Percentiles rank a stretch among this genome's conserved stretches.
These are phyloP conservation scores for Lepus europaeus DNA, from an alignment of 2,113 vertebrate species.

Conservation along the genomic window DNA sequence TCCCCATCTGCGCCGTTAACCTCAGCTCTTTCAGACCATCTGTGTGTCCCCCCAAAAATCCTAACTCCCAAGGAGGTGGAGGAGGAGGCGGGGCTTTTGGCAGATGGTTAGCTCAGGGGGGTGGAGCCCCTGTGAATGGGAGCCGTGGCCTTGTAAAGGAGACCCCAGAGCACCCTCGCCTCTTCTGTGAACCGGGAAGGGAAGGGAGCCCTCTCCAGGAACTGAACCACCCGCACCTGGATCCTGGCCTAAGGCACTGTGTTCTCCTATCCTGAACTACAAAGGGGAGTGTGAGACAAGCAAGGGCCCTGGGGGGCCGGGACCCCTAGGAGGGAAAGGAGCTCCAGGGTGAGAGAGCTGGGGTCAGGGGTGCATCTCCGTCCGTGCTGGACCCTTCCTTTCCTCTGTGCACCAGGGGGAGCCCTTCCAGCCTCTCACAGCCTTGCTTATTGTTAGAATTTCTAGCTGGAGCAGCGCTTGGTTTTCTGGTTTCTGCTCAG, in stretches of 20 bases:
- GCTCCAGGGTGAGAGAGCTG: not conserved
- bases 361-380: fast-evolving
- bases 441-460: not conserved
- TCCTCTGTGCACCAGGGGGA: not conserved
- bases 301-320: not conserved
- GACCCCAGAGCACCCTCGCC: not conserved
- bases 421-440: not conserved
- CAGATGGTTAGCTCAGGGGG: not conserved
- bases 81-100: not conserved
- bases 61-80: not conserved
- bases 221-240: not conserved
- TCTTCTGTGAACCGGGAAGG: not conserved
- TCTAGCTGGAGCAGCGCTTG: not conserved
- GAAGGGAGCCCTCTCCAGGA: not conserved
- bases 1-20: not conserved
- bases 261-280: not conserved
- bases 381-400: not conserved
- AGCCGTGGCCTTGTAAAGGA: not conserved
- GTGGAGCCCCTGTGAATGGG: not conserved
- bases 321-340: fast-evolving
- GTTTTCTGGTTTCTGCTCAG: not conserved
- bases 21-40: not conserved
- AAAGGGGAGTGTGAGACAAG: no score
- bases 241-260: not conserved
- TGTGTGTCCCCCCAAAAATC: not conserved